Base-by-base conservation (phyloP, 2,797 vertebrate species). In the Platyrinchus mystaceus region DNA sequence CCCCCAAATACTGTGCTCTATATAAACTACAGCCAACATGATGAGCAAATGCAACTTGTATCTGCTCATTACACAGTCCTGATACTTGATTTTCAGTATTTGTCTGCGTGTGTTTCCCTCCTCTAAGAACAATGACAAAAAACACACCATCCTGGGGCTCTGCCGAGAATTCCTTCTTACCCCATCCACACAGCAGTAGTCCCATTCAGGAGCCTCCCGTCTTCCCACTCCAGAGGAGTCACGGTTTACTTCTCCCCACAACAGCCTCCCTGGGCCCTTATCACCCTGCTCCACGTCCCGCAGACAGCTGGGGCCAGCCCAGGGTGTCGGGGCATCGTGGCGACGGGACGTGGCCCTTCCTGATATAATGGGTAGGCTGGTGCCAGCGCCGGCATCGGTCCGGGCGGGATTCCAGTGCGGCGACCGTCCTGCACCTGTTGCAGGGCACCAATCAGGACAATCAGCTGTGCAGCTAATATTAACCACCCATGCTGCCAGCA, bases 391-490 rank as follows among this genome's bases (percentile, higher is more conserved):
- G 24, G 86, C 88, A 53, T 67, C 7, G 56, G 58, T 5, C 63
- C 9, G 39, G 95, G 88, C 84, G 4, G 73, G 68, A 93, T 97
- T 97, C 95, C 95, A 97, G 84, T n/a, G 0, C 12, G 7, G 69
- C 55, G 28, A 70, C 94, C 73, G 18, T n/a, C 63, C 60, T 7
- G 49, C 97, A 97, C 96, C 97, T 97, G 97, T 97, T 24, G 6
- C 60, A 23, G 76, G 85, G 75, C 93, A 70, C 76, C 56, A 14
- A 19, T 5, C 14, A 39, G 83, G 94, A 93, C 95, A 89, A 95
- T 94, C 97, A 96, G 96, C 97, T 97, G 96, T 9, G 50, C 2
- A 3, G 92, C 96, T 97, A 94, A 94, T 83, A 93, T 96, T 96
- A 97, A 55, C 96, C 71, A 87, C 53, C 71, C 76, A 3, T 8